Evolutionary conservation across 2,888 invertebrate genomes (phyloP).

Genomic region (Euzophera pinguis): DNA sequence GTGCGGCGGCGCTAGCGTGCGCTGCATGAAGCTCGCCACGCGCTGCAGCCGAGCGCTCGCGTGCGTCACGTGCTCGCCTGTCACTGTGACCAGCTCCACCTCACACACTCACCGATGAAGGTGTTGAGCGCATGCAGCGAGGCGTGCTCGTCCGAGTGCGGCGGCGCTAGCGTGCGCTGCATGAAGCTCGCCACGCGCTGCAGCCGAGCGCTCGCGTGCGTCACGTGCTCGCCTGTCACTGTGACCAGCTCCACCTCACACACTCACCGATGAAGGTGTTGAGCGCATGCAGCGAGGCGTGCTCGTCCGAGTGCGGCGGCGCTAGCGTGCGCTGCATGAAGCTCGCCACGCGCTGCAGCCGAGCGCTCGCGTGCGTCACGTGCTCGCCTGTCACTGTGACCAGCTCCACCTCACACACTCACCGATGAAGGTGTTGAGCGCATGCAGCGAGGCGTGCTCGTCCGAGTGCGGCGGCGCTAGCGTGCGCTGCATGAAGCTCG

Average conservation of each 20-base stretch:
- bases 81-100: constrained; percentile 75
- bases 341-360: constrained; percentile 85
- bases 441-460: constrained; percentile 88
- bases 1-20: constrained; percentile 57
- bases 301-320: constrained; percentile 78
- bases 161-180: constrained; percentile 57
- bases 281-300: constrained; percentile 87
- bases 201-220: constrained; percentile 86
- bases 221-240: constrained; percentile 85
- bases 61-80: constrained; percentile 84
- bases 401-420: constrained; percentile 44
- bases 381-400: constrained; percentile 82
- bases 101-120: constrained; percentile 74
- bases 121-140: constrained; percentile 88
- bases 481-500: constrained; percentile 82
- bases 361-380: constrained; percentile 85
- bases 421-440: constrained; percentile 81
- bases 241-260: constrained; percentile 57
- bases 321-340: constrained; percentile 81
- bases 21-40: constrained; percentile 84
- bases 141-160: constrained; percentile 81
- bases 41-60: constrained; percentile 88
- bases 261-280: constrained; percentile 73
- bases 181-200: constrained; percentile 88
- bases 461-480: constrained; percentile 61